phyloP scores from a whole-genome alignment of 1,140 invertebrate genomes.

The Aphidius ervi region DNA sequence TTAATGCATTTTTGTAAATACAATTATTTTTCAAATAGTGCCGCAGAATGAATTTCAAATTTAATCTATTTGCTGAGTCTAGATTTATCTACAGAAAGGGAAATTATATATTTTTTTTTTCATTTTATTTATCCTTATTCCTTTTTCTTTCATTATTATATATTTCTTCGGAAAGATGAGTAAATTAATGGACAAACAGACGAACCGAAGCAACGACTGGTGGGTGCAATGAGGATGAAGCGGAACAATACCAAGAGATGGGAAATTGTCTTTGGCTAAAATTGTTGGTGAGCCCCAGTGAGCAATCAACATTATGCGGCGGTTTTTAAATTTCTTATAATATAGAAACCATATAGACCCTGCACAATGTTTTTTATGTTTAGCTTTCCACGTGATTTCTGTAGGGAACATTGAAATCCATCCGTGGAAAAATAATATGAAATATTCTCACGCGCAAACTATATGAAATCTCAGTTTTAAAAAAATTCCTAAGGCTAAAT shows the following conservation, averaged over 20 bases:
- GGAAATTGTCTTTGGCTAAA: slow-evolving; percentile 22
- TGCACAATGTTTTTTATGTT: not conserved
- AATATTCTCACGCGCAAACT: slow-evolving; percentile 27
- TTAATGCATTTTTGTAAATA: no score
- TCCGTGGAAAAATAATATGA: slow-evolving; percentile 23
- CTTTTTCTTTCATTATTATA: not conserved
- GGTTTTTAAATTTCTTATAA: no score
- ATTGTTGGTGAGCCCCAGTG: slow-evolving; percentile 13
- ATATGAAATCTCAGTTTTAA: slow-evolving; percentile 9
- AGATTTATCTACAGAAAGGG: slow-evolving; percentile 1
- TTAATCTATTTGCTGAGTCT: not conserved
- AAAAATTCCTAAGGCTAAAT: no score
- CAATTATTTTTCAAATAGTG: no score
- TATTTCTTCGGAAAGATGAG: slow-evolving; percentile 3
- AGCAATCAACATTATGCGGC: slow-evolving; percentile 23
- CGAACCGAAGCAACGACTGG: not conserved
- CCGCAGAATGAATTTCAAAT: no score
- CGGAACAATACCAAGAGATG: slow-evolving; percentile 10
- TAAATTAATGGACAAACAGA: slow-evolving; percentile 20
- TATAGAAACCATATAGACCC: no score
- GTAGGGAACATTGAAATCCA: slow-evolving; percentile 19
- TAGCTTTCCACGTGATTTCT: slow-evolving; percentile 20
- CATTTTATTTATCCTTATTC: not conserved
- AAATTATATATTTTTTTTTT: slow-evolving; percentile 12
- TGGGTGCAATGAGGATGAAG: slow-evolving; percentile 12